Evolutionary conservation across 37 sponge, comb jelly and placozoan species (phyloP).

Genomic region (Lycopodina hypogea): DNA sequence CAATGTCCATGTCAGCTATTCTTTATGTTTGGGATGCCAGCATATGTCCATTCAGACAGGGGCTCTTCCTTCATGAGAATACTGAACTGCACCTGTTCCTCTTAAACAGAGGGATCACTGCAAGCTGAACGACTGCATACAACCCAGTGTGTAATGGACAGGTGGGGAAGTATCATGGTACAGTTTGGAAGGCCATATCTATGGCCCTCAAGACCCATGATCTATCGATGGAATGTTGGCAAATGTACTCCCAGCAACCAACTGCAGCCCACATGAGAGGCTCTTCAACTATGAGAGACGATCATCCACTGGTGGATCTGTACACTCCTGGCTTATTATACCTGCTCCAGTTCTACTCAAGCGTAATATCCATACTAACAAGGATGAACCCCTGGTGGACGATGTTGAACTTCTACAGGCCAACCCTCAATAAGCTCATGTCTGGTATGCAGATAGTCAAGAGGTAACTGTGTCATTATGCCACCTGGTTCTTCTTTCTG

Average conservation of each 20-base stretch:
- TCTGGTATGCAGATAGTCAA: too few relatives aligned
- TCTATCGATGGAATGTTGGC: background rate
- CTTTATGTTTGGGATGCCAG: background rate
- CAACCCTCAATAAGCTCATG: too few relatives aligned
- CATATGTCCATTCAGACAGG: slow-evolving; percentile 17
- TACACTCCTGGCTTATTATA: background rate
- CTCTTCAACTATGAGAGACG: background rate
- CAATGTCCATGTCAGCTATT: background rate
- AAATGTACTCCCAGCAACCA: slow-evolving; percentile 4
- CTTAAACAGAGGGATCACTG: background rate
- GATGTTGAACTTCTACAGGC: too few relatives aligned
- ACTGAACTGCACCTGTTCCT: background rate
- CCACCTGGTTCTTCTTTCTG: too few relatives aligned
- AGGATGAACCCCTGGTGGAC: background rate
- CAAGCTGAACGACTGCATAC: slow-evolving; percentile 4
- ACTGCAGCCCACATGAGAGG: background rate
- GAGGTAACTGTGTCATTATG: too few relatives aligned
- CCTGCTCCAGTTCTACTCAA: background rate
- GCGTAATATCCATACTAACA: background rate
- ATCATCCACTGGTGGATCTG: background rate
- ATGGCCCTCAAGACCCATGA: background rate
- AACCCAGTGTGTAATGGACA: slow-evolving; percentile 9
- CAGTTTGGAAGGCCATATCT: slow-evolving; percentile 1
- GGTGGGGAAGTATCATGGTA: slow-evolving; percentile 7
- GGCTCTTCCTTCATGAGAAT: slow-evolving; percentile 7